Evolutionary conservation across 2,113 vertebrate species (phyloP), one percentile per base, ranked within the genome.

Genomic region (Sander lucioperca): DNA sequence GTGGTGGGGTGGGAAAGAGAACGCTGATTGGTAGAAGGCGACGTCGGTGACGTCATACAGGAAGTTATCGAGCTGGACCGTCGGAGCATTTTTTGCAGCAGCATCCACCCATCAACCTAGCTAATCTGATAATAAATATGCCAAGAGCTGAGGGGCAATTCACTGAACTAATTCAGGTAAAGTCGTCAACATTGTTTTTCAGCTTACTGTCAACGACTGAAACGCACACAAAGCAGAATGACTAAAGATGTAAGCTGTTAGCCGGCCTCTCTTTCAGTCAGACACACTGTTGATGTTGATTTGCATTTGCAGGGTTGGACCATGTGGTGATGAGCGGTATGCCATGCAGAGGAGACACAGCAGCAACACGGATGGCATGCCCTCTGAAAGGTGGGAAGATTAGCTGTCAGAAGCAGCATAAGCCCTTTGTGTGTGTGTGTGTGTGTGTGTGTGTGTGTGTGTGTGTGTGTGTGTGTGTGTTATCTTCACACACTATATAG

Each of bases 341-440:
- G 97, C 96, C 91, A 99, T 99, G 98, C 98, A 99, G 97, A 97
- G 98, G 94, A 96, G 98, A 90, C 97, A 99, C 90, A 99, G 98
- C 94, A 99, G 98, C 95, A 98, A 98, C 96, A 98, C 97, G 0
- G 98, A 99, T 89, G 97, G 76, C 82, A 86, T 96, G 92, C 97
- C 97, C 82, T 95, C 97, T 63, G 98, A 99, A 95, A 98, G 98
- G 98, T 98, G 94, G 54, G 86, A 5, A 12, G 48, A 59, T 16
- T 0, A 62, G 62, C 19, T 21, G 6, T 43, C 5, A 16, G 5
- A 19, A 12, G 11, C 63, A 21, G 25, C 11, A n/a, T 7, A 27
- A 23, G 27, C n/a, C n/a, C 1, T 15, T 50, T 21, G 0, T 12
- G 19, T 25, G 5, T 27, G 3, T 25, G 25, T 12, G 19, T 25